Base-by-base conservation (phyloP, 2,888 invertebrate genomes). In the Cataglyphis altisquamis region DNA sequence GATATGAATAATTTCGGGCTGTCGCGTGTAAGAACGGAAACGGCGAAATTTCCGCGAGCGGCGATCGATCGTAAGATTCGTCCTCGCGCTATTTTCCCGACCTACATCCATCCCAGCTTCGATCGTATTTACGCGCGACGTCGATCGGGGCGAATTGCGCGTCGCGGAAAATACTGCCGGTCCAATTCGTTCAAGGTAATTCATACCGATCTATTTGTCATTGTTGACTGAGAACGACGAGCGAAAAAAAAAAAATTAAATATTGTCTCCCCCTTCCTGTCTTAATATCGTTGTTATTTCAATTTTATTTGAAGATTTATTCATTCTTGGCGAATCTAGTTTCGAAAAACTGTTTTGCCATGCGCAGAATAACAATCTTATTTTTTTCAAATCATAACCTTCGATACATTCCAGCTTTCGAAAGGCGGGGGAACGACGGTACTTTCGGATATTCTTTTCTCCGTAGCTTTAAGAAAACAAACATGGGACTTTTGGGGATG, bases 401-500 rank as follows among this genome's bases (percentile, higher is more conserved):
- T 55, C 18, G 10, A 36, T 39, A 29, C 21, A 39, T 66, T 15
- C n/a, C 5, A 29, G 10, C 21, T 78, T 60, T 25, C 10, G 41
- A 57, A 60, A 45, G 32, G 6, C 32, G 32, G 32, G 8, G 18
- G 18, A 12, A 60, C 57, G 72, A 60, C 12, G 70, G 29, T 29
- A n/a, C 2, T 41, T 77, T 29, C 41, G 77, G 25, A 8, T 41
- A 21, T 32, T 45, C 15, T 36, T 55, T 21, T 12, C 39, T 64
- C 72, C 57, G 21, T 39, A 55, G 25, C 52, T 45, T 77, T 18
- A 52, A 77, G 32, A 86, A 83, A 87, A 88, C 82, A 88, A 90
- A 88, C 82, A 86, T 29, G 74, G 15, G 87, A 90, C 80, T 90
- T 86, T 74, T 78, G 36, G 66, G 67, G 84, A 89, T 84, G 84